Evolutionary conservation across 1,140 invertebrate genomes (phyloP).

Genomic region (Temnothorax curvispinosus): DNA sequence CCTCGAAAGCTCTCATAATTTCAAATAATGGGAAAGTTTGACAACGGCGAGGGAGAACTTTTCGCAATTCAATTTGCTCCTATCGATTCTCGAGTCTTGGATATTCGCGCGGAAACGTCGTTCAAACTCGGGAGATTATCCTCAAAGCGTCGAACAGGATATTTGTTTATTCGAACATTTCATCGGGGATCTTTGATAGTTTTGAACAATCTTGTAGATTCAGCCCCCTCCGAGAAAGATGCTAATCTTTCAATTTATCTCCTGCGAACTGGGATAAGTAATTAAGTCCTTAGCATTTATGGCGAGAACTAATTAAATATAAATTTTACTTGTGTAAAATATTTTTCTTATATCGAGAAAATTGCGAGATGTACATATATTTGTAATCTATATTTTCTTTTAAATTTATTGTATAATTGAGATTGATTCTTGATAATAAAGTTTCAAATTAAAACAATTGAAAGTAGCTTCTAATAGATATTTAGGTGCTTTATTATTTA

Average conservation of each 20-base stretch:
- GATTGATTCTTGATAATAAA: not conserved
- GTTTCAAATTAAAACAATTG: not conserved
- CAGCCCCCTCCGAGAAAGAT: not conserved
- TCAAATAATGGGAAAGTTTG: constrained; percentile 65
- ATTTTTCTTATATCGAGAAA: not conserved
- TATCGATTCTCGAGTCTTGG: constrained; percentile 32
- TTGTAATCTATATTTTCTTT: not conserved
- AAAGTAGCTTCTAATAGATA: not conserved
- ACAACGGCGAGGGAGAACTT: constrained; percentile 38
- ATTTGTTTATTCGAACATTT: constrained; percentile 56
- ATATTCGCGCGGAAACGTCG: constrained; percentile 35
- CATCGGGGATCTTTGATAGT: constrained; percentile 45
- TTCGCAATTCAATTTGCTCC: constrained; percentile 57
- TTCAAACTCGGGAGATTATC: constrained; percentile 37
- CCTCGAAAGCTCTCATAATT: constrained; percentile 47
- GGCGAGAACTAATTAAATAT: not conserved
- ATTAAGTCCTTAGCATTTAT: not conserved
- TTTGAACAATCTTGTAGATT: constrained; percentile 39
- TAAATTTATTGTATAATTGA: not conserved
- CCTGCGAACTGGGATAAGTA: constrained; percentile 2
- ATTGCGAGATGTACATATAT: not conserved
- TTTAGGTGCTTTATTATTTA: not conserved
- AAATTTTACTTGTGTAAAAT: constrained; percentile 4
- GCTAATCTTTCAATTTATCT: constrained; percentile 27
- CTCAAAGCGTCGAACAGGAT: constrained; percentile 2